A percentile compares a stretch with the other conserved stretches of the same genome.
phyloP scores from a whole-genome alignment of 2,797 vertebrate genomes.

The Tiaroga cobitis region DNA sequence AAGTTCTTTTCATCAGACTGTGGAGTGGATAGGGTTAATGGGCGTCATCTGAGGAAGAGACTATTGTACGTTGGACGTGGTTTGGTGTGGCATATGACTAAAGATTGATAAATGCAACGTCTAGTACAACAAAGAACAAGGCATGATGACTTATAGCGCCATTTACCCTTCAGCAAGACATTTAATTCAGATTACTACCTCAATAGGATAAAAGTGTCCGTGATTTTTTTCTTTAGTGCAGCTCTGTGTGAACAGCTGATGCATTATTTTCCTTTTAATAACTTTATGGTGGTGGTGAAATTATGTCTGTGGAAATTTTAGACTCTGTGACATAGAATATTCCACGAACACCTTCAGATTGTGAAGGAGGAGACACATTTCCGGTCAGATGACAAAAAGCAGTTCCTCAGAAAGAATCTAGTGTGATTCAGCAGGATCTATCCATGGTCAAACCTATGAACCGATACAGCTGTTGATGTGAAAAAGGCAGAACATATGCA shows the following conservation, averaged over 20 bases:
- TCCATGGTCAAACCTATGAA: background rate
- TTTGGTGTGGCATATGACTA: background rate
- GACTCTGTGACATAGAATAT: slow-evolving; percentile 67
- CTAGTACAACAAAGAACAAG: background rate
- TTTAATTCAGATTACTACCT: background rate
- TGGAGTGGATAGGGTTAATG: background rate
- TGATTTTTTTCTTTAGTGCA: no score
- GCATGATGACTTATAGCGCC: background rate
- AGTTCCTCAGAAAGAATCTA: slow-evolving; percentile 71
- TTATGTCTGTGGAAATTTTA: background rate
- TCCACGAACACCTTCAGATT: background rate
- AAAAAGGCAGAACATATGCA: background rate
- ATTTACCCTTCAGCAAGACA: background rate
- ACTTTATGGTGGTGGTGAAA: background rate
- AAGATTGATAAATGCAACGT: background rate
- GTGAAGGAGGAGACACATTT: slow-evolving; percentile 75
- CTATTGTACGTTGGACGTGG: background rate
- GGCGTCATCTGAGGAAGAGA: background rate
- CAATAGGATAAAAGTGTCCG: background rate
- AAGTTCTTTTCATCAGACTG: background rate
- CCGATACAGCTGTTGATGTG: background rate
- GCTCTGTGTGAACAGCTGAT: background rate
- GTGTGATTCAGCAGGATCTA: slow-evolving; percentile 40
- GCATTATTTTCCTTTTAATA: slow-evolving; percentile 3
- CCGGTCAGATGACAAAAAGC: slow-evolving; percentile 70